Evolutionary conservation across 2,797 vertebrate species (phyloP).

Genomic region (Anguilla megastoma): DNA sequence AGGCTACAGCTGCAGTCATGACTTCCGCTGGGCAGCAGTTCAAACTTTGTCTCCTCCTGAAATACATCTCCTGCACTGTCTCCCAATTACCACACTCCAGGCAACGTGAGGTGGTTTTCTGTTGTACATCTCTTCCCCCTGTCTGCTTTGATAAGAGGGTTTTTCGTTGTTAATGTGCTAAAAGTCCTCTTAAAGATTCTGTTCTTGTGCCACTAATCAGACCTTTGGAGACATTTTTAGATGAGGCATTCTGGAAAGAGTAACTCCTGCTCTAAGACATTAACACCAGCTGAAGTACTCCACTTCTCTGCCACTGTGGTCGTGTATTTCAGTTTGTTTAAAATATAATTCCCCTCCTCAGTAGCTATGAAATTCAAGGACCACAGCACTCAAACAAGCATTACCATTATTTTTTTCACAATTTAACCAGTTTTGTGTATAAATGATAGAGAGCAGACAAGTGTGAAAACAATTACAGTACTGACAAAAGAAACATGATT

Average conservation of each 20-base stretch:
- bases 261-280: constrained; percentile 1
- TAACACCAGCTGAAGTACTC: constrained; percentile 2
- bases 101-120: background rate
- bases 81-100: constrained; percentile 28
- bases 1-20: background rate
- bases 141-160: background rate
- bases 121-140: background rate
- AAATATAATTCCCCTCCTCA: background rate
- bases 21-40: background rate
- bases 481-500: background rate
- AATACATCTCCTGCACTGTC: constrained; percentile 19
- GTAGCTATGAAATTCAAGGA: background rate
- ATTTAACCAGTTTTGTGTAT: background rate
- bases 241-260: background rate
- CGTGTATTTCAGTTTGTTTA: background rate
- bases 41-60: constrained; percentile 16
- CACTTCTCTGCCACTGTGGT: background rate
- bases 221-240: background rate
- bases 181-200: constrained; percentile 1
- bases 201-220: background rate
- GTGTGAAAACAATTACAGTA: background rate
- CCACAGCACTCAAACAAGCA: background rate
- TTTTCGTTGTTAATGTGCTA: background rate
- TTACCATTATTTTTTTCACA: background rate
- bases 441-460: background rate